Evolutionary conservation across 2,888 invertebrate species (phyloP).

Genomic region (Drosophila leonis): DNA sequence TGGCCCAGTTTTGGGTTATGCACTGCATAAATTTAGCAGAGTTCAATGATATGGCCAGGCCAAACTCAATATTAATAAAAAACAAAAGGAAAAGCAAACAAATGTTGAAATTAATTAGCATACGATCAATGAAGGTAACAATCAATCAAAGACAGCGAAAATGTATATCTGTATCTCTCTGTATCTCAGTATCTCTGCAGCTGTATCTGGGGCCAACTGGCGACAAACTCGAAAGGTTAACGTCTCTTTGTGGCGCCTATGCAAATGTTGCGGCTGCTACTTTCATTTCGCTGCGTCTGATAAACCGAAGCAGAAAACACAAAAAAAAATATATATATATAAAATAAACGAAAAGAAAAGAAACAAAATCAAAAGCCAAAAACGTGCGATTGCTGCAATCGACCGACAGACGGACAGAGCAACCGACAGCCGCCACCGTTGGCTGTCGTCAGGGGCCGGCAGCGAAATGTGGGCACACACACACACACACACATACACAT

Average conservation of each 20-base stretch:
- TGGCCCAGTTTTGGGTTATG: constrained; percentile 13
- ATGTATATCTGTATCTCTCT: constrained; percentile 3
- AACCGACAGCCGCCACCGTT: constrained; percentile 21
- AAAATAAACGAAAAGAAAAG: neutral
- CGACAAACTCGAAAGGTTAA: constrained; percentile 59
- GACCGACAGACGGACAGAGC: constrained; percentile 9
- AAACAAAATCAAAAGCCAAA: constrained; percentile 20
- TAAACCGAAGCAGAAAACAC: constrained; percentile 24
- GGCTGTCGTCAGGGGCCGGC: constrained; percentile 45
- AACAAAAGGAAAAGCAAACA: constrained; percentile 7
- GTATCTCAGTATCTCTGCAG: constrained; percentile 6
- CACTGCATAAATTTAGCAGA: constrained; percentile 14
- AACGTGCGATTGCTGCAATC: constrained; percentile 61
- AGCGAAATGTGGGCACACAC: constrained; percentile 4
- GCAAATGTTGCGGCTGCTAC: constrained; percentile 62
- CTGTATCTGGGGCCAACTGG: constrained; percentile 27
- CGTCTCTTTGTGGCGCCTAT: constrained; percentile 66
- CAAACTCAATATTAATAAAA: constrained; percentile 5
- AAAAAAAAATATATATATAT: neutral
- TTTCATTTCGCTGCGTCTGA: constrained; percentile 55
- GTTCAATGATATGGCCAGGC: constrained; percentile 40
- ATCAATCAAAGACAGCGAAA: constrained; percentile 37
- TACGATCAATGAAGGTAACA: constrained; percentile 27
- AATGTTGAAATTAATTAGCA: constrained; percentile 44
- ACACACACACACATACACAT: neutral